Evolutionary conservation across 2,888 invertebrate species (phyloP), one percentile per base, ranked within the genome.

Genomic region (Ceratothoa steindachneri): DNA sequence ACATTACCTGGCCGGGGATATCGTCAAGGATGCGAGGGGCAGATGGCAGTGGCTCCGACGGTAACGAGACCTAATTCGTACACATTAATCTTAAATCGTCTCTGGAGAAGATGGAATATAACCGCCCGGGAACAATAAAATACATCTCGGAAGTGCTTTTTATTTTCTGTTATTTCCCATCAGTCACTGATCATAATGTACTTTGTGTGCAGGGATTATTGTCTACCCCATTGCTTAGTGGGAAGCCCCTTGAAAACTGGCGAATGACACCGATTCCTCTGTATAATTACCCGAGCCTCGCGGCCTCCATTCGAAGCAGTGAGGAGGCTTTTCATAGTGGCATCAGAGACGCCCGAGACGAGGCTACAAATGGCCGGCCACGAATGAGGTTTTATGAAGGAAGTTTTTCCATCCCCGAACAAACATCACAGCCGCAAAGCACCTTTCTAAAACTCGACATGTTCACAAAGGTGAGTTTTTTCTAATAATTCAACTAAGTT

Each of bases 401-500:
- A 64, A 70, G 24, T 5, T 29, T 70, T 9, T 12, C 28, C 2
- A 51, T 70, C 1, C 30, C 70, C 5, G 28, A 41, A 22, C n/a
- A 41, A 29, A 1, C 12, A 53, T 79, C 71, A 3, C 53, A 60
- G 22, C 82, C 82, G 0, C 68, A 72, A 22, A 83, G 83, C 76
- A 83, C 82, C 1, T 83, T 82, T 70, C 51, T 83, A 22, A 73
- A 77, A 30, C 77, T 82, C 71, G 73, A 82, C 82, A 83, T 82
- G 15, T 84, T 84, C 84, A 80, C 77, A 5, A 84, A 15, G 52
- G 67, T 82, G 60, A 80, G 83, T 0, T 87, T n/a, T n/a, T n/a
- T n/a, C n/a, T n/a, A n/a, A n/a, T n/a, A n/a, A n/a, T n/a, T n/a
- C n/a, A n/a, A n/a, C n/a, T n/a, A n/a, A n/a, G n/a, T n/a, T n/a